These are phyloP conservation scores for Heteractis magnifica DNA, from an alignment of 92 coral and sea anemone genomes.

Conservation along the genomic window DNA sequence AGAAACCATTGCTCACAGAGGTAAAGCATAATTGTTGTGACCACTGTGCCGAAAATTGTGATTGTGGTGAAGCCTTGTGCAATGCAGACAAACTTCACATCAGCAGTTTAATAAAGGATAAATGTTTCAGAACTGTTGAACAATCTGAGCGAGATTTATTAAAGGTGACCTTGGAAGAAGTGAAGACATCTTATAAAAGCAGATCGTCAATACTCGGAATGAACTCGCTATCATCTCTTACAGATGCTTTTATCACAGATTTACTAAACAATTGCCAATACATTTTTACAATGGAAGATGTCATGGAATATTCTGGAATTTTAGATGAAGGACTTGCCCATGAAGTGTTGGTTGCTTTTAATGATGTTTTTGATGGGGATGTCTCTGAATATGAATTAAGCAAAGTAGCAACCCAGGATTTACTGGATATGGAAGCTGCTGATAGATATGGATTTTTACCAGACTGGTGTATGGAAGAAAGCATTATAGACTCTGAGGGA, in stretches of 20 bases:
- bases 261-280: background rate
- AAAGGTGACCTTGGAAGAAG: slow-evolving; percentile 16
- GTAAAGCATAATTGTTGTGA: slow-evolving; percentile 42
- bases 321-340: no score
- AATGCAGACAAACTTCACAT: background rate
- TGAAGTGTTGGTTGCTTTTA: no score
- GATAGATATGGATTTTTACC: no score
- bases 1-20: background rate
- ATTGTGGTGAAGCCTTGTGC: no score
- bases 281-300: no score
- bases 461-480: no score
- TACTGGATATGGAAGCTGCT: no score
- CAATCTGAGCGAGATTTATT: slow-evolving; percentile 9
- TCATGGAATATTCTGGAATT: no score
- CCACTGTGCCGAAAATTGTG: background rate
- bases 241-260: slow-evolving; percentile 22
- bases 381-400: no score
- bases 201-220: slow-evolving; percentile 33
- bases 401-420: no score
- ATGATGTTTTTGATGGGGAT: no score
- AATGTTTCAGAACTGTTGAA: slow-evolving; percentile 26
- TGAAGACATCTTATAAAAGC: background rate
- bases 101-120: background rate
- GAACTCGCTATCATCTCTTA: background rate
- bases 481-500: no score